Base-by-base conservation (phyloP, 2,113 vertebrate genomes). In the Proterorhinus semilunaris region DNA sequence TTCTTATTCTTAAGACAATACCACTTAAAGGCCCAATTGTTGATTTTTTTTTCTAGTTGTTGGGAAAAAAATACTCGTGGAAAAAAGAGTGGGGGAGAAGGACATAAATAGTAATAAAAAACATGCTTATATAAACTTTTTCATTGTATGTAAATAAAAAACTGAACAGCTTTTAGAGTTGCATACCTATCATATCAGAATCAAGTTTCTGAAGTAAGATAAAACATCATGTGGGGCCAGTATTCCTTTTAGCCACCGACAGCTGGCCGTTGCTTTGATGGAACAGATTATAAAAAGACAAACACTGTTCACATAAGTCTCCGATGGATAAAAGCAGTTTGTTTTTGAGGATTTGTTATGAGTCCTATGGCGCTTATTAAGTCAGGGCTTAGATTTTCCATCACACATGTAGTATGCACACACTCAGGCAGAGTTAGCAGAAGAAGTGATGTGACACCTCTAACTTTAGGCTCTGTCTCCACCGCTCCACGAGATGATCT, bases 371-470 rank as follows among this genome's bases (percentile, higher is more conserved):
- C 61, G 50, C n/a, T 49, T 78, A 81, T 83, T 69, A 77, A 76
- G 82, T 68, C 68, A 8, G 62, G 69, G 59, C 73, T 88, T 61
- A 76, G 13, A 72, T 74, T 85, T 90, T 91, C 90, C 88, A 87
- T 84, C 81, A 72, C 78, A 76, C 63, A 52, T 69, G 50, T 52
- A 36, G 27, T 36, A 36, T 36, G 27, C 27, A 49, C 43, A 21
- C 45, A 54, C 76, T 63, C 48, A 45, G 77, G 66, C 79, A 66
- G 55, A 42, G 71, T 48, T 77, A 71, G 71, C 66, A 71, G 78
- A 65, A 7, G 65, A 80, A 78, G 75, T 79, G 76, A 86, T 74
- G 71, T 65, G 77, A 88, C 79, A 83, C 82, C 65, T 86, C 83
- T 88, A 86, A 87, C 79, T 87, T 86, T 87, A 89, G 79, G 76